phyloP scores from a whole-genome alignment of 2,797 vertebrate species.

The Acomys russatus region DNA sequence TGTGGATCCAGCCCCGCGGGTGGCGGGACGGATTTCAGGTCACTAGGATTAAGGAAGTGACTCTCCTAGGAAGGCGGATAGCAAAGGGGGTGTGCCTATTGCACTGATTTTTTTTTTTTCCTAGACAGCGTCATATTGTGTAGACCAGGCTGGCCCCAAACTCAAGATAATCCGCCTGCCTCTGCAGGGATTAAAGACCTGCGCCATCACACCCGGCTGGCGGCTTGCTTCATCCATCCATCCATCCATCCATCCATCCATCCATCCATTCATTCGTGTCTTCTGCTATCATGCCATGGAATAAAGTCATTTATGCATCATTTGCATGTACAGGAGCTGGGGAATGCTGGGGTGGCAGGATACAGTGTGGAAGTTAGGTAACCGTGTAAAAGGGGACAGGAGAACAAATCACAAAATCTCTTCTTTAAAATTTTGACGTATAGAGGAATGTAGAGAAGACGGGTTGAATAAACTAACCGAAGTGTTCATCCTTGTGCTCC shows the following conservation, averaged over 20 bases:
- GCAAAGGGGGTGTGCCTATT: not conserved
- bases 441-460: not conserved
- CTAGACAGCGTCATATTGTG: not conserved
- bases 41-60: not conserved
- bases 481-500: not conserved
- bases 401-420: not conserved
- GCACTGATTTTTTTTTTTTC: not conserved
- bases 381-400: not conserved
- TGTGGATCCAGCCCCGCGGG: rapidly evolving
- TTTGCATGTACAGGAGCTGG: not conserved
- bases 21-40: not conserved
- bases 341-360: not conserved
- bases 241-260: not conserved
- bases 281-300: not conserved
- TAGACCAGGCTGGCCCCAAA: not conserved
- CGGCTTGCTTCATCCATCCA: not conserved
- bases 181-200: not conserved
- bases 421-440: not conserved
- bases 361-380: not conserved
- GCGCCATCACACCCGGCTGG: not conserved
- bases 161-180: not conserved
- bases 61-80: not conserved
- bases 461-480: not conserved
- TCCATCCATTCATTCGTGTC: not conserved
- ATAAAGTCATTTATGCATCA: not conserved